A percentile compares a stretch with the other conserved stretches of the same genome.
Conservation (phyloP, 2,888 invertebrate species). For the Diarsia brunnea region DNA sequence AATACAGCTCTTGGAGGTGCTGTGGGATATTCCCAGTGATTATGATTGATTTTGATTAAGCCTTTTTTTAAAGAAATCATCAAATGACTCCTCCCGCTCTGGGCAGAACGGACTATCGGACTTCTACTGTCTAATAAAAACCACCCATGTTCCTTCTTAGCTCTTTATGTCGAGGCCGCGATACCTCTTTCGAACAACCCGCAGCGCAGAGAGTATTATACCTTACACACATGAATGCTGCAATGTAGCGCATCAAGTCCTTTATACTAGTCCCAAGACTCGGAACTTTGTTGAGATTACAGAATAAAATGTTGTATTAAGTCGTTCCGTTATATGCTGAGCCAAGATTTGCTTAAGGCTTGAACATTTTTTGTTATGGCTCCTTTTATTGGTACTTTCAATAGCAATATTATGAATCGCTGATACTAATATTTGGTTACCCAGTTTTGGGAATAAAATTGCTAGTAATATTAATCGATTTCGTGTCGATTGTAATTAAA, state of each 20-base stretch:
- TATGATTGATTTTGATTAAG: no score
- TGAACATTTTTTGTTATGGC: conserved; percentile 24
- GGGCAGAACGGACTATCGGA: no score
- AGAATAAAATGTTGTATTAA: conserved; percentile 55
- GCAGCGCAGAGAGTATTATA: neutral
- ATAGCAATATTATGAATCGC: conserved; percentile 27
- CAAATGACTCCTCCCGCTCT: no score
- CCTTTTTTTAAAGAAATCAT: no score
- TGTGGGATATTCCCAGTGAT: no score
- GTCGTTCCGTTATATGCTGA: conserved; percentile 27
- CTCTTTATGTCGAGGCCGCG: no score
- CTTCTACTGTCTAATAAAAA: no score
- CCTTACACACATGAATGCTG: neutral
- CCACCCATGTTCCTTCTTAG: no score
- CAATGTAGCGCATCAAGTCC: neutral
- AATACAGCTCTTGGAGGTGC: no score
- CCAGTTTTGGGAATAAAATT: conserved; percentile 5
- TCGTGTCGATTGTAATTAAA: conserved; percentile 11
- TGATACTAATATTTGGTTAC: conserved; percentile 11
- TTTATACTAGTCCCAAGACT: conserved; percentile 21
- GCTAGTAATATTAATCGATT: neutral
- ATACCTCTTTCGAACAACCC: no score
- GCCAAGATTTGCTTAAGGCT: conserved; percentile 21
- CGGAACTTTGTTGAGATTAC: conserved; percentile 47
- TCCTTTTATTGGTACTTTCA: conserved; percentile 36